phyloP scores from a whole-genome alignment of 1,140 invertebrate genomes.

The Leptinotarsa lineolata region DNA sequence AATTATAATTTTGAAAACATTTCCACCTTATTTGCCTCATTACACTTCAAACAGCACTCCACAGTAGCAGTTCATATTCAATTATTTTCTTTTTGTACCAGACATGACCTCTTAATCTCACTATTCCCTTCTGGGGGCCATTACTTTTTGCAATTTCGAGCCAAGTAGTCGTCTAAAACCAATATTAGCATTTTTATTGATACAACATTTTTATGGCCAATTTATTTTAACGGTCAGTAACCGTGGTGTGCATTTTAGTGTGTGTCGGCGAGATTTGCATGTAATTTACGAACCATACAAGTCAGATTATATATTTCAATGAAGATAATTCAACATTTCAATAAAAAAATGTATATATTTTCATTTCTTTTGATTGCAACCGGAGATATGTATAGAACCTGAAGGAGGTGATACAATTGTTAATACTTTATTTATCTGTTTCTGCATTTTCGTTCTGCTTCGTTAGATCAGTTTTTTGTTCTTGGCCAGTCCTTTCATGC shows the following conservation, averaged over 20 bases:
- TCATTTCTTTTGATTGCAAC: background rate
- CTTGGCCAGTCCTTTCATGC: no score
- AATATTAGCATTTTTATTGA: constrained; percentile 9
- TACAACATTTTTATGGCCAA: background rate
- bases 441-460: no score
- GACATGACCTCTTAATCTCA: no score
- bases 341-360: background rate
- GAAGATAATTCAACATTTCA: background rate
- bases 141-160: background rate
- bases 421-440: no score
- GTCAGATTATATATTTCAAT: background rate
- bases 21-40: no score
- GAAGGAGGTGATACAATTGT: no score
- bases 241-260: constrained; percentile 2
- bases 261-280: background rate
- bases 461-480: no score
- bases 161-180: background rate
- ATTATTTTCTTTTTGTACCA: no score
- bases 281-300: constrained; percentile 6
- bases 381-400: background rate
- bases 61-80: no score
- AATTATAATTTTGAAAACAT: no score
- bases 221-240: constrained; percentile 2
- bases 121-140: background rate
- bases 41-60: no score